These are phyloP conservation scores for Patiria pectinifera DNA, from an alignment of 53 echinoderm and acorn worm genomes.

Conservation along the genomic window DNA sequence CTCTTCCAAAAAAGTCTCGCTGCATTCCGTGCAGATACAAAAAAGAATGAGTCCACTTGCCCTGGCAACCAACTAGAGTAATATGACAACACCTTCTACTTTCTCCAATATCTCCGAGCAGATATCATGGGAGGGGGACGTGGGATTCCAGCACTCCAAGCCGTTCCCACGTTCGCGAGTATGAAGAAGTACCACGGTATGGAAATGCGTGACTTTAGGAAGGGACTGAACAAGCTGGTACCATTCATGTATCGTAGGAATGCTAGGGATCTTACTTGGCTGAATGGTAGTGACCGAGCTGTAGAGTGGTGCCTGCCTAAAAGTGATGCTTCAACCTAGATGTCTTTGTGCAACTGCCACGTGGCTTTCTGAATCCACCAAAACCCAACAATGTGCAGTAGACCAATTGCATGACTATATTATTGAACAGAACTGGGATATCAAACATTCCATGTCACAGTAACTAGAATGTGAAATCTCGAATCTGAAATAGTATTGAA, in stretches of 20 bases:
- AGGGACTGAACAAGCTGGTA: constrained; percentile 69
- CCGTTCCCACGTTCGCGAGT: constrained; percentile 9
- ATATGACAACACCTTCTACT: constrained; percentile 56
- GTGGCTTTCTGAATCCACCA: too few species aligned
- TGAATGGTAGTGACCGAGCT: constrained; percentile 53
- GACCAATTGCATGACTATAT: too few species aligned
- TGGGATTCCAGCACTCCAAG: not conserved
- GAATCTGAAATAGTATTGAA: too few species aligned
- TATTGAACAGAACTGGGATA: too few species aligned
- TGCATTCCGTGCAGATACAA: not conserved
- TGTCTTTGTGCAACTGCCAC: too few species aligned
- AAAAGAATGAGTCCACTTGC: not conserved
- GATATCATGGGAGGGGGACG: constrained; percentile 53
- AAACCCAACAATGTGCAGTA: too few species aligned
- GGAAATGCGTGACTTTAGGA: constrained; percentile 68
- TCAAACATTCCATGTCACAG: too few species aligned
- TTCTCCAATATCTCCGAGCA: constrained; percentile 68
- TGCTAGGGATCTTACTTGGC: constrained; percentile 38
- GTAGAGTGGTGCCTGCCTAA: constrained; percentile 61
- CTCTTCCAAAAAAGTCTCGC: not conserved
- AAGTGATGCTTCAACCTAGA: too few species aligned
- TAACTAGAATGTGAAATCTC: too few species aligned
- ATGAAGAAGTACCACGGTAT: constrained; percentile 62
- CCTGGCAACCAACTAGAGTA: not conserved
- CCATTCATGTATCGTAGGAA: constrained; percentile 64